These are phyloP conservation scores for Sebastiscus albofasciatus DNA, from an alignment of 2,797 vertebrate genomes.

Conservation along the genomic window DNA sequence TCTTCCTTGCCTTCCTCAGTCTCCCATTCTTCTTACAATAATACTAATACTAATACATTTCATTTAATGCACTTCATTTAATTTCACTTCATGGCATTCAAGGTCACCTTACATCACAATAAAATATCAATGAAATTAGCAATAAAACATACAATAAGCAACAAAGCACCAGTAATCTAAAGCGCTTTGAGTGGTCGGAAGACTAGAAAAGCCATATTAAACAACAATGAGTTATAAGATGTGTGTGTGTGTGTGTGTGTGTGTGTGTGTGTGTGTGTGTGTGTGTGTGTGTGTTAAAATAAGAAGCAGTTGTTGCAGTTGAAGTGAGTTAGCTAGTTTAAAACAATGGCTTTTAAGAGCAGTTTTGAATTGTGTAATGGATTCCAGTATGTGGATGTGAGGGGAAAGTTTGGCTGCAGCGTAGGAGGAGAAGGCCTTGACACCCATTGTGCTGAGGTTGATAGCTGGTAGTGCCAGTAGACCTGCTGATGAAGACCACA, in stretches of 20 bases:
- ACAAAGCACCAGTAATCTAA: neutral
- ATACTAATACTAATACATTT: neutral
- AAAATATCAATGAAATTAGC: neutral
- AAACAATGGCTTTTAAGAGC: neutral
- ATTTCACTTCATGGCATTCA: neutral
- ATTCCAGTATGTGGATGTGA: neutral
- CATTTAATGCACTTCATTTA: neutral
- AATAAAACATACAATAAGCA: neutral
- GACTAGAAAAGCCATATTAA: neutral
- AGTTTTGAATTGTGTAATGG: neutral
- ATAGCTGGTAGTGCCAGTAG: neutral
- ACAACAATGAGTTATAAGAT: too few species aligned
- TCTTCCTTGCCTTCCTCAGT: neutral
- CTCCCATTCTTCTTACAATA: neutral
- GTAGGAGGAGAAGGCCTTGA: neutral
- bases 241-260: too few species aligned
- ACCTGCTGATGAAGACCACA: neutral
- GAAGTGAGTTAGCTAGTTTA: neutral
- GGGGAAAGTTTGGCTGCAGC: neutral
- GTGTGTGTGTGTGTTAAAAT: neutral
- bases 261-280: neutral
- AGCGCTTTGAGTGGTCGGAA: too few species aligned
- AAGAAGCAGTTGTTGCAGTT: neutral
- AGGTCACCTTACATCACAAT: neutral
- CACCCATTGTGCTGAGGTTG: neutral